These are phyloP conservation scores for Petrophora chlorosata DNA, from an alignment of 2,888 invertebrate genomes.

Conservation along the genomic window DNA sequence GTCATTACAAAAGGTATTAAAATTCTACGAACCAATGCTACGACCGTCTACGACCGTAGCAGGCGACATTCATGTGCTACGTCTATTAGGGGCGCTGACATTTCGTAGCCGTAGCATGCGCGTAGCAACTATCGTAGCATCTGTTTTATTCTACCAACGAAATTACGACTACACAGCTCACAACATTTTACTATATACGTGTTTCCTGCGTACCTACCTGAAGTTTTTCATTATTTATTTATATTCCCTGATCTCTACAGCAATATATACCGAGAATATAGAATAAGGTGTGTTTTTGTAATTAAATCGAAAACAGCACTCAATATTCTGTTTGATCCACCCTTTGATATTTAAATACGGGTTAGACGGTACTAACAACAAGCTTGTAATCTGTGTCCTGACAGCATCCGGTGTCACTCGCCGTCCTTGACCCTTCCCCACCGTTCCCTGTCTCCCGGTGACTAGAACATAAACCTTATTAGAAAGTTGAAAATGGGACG, in stretches of 20 bases:
- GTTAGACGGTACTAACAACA: background rate
- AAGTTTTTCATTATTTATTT: slow-evolving; percentile 2
- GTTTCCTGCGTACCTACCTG: background rate
- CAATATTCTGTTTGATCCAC: slow-evolving; percentile 11
- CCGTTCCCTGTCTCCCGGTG: background rate
- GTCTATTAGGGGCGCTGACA: background rate
- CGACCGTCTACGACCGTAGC: slow-evolving; percentile 5
- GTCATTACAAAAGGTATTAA: background rate
- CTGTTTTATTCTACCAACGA: background rate
- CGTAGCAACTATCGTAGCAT: slow-evolving; percentile 5
- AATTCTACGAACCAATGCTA: background rate
- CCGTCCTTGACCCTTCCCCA: background rate
- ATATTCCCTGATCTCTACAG: too few species aligned
- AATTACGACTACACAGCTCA: background rate
- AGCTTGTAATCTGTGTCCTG: slow-evolving; percentile 4
- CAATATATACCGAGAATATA: too few species aligned
- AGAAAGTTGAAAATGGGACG: slow-evolving; percentile 1
- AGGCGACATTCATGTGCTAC: background rate
- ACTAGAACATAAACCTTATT: background rate
- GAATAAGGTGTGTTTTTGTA: too few species aligned
- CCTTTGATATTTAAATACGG: slow-evolving; percentile 16
- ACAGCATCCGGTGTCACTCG: background rate
- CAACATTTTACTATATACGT: slow-evolving; percentile 11
- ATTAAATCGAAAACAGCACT: slow-evolving; percentile 9
- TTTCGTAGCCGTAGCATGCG: slow-evolving; percentile 3